Evolutionary conservation across 1,140 invertebrate genomes (phyloP).

Genomic region (Orchestia grillus): DNA sequence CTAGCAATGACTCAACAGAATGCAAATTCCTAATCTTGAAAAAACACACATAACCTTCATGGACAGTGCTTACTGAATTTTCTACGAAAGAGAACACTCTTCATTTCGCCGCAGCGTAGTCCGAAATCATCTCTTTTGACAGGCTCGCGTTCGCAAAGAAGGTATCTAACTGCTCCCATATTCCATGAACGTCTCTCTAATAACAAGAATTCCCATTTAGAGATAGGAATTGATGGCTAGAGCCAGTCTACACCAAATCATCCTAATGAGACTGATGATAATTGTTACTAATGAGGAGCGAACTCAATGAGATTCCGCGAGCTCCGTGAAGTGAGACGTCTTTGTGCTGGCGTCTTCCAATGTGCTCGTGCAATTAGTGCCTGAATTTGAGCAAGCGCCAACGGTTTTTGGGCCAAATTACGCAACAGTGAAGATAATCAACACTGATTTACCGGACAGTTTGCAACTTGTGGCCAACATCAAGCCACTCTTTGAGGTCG

Average conservation of each 20-base stretch:
- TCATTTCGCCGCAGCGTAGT: neutral
- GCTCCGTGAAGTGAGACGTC: neutral
- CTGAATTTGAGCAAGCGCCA: neutral
- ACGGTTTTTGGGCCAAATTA: neutral
- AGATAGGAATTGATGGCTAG: neutral
- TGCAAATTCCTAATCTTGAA: neutral
- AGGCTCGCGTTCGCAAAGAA: neutral
- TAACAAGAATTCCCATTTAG: neutral
- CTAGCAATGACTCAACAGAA: neutral
- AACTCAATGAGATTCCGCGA: neutral
- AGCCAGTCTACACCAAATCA: neutral
- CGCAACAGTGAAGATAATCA: neutral
- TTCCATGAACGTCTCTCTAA: neutral
- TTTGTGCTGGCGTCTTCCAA: neutral
- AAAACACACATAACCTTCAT: neutral
- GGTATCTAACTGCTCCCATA: neutral
- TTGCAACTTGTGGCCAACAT: neutral
- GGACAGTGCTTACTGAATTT: neutral
- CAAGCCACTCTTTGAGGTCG: neutral
- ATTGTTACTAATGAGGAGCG: constrained; percentile 35
- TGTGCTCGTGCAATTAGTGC: neutral
- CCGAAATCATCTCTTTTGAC: neutral
- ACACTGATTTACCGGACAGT: neutral
- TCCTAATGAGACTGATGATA: constrained; percentile 33
- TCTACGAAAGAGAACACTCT: neutral